Evolutionary conservation across 1,140 invertebrate genomes (phyloP), one percentile per base, ranked within the genome.

Genomic region (Potamilus streckersoni): DNA sequence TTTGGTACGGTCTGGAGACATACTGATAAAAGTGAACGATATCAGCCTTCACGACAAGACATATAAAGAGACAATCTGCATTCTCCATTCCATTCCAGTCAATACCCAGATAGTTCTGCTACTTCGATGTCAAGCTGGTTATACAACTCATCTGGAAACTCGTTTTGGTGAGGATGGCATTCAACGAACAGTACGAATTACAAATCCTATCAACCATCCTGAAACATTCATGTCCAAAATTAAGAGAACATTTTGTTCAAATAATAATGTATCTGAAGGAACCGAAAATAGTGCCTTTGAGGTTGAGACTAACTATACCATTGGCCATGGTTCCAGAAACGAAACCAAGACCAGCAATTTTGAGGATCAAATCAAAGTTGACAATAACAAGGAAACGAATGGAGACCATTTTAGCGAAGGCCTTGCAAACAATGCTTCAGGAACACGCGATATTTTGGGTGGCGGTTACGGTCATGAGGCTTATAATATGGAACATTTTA

Each of bases 1-100:
- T 6, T 75, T 87, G 61, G 84, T 88, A 13, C 81, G 83, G 73
- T 77, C 86, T 17, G 86, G 86, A 49, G 86, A 88, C 74, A 78
- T 84, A 65, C 83, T 88, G n/a, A 70, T 87, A 1, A 79, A 85
- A 17, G 84, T 88, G 49, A 86, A 88, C 76, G 86, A 88, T 70
- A 85, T 83, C 31, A 81, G 83, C 72, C 62, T 88, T 65, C 80
- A 81, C 38, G 81, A 84, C 38, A 83, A 84, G 80, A 79, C 75
- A 49, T 88, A 86, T 80, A 83, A 84, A 17, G 82, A 83, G 75
- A 80, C 82, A 14, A 76, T 86, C 15, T 84, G 85, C 63, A 75
- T 84, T 38, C 79, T 88, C 61, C 87, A 86, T 69, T 77, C 83
- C 17, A 74, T 86, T 20, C 85, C 82, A 13, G 65, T 67, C 14